phyloP scores from a whole-genome alignment of 2,113 vertebrate genomes.

The Vanacampus margaritifer region DNA sequence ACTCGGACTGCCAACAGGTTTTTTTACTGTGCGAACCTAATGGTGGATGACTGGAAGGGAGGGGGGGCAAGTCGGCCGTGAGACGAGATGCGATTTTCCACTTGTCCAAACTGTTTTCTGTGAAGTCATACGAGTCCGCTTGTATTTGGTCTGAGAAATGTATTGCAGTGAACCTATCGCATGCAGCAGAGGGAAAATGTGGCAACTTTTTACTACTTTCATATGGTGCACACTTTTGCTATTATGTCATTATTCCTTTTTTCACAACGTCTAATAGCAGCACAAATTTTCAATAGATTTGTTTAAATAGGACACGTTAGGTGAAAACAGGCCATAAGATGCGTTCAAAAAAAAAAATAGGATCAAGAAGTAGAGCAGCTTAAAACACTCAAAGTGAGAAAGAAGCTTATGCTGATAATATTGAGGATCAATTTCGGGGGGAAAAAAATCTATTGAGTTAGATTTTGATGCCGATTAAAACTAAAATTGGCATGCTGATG shows the following conservation, averaged over 20 bases:
- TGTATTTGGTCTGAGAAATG: constrained; percentile 17
- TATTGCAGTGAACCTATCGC: neutral
- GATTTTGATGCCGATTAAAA: too few species aligned
- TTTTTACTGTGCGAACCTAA: constrained; percentile 64
- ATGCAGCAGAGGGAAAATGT: neutral
- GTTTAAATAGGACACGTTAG: neutral
- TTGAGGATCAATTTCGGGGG: too few species aligned
- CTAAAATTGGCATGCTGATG: too few species aligned
- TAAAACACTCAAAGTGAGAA: too few species aligned
- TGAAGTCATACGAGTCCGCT: constrained; percentile 39
- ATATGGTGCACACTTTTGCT: neutral
- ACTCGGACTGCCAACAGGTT: constrained; percentile 68
- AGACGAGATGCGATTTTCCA: constrained; percentile 66
- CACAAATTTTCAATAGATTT: neutral
- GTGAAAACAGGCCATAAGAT: too few species aligned
- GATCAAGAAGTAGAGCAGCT: too few species aligned
- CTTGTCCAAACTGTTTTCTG: constrained; percentile 64
- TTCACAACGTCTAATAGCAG: neutral
- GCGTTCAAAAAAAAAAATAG: too few species aligned
- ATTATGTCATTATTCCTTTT: neutral
- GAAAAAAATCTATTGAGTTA: too few species aligned
- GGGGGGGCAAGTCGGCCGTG: constrained; percentile 50
- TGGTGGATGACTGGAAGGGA: constrained; percentile 67
- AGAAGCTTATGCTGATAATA: too few species aligned
- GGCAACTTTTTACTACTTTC: neutral